Conservation (phyloP, 1,140 invertebrate genomes). For the Calosoma granatense region DNA sequence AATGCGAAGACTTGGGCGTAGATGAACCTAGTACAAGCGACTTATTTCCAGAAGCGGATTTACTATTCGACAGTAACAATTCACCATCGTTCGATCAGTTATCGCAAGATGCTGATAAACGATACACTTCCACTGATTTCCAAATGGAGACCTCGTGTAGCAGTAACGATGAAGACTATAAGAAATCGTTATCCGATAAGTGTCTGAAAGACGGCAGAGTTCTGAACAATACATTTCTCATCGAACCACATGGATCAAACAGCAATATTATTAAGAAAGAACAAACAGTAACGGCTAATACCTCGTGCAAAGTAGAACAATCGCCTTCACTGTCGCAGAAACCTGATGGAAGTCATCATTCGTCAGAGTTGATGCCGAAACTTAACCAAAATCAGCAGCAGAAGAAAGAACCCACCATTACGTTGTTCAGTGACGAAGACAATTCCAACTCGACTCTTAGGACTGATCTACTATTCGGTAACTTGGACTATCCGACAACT, state of each 20-base stretch:
- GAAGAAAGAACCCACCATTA: conserved; percentile 22
- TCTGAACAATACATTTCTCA: not conserved
- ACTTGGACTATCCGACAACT: conserved; percentile 24
- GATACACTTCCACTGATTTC: not conserved
- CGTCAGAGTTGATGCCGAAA: conserved; percentile 19
- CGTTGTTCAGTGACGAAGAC: conserved; percentile 32
- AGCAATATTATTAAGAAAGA: not conserved
- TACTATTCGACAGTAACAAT: conserved; percentile 48
- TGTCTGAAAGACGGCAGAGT: not conserved
- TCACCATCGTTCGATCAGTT: conserved; percentile 32
- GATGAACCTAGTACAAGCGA: conserved; percentile 67
- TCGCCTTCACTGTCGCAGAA: not conserved
- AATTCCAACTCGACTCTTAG: conserved; percentile 26
- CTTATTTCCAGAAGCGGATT: conserved; percentile 62
- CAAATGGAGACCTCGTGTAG: not conserved
- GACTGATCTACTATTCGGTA: conserved; percentile 28
- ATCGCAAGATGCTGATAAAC: conserved; percentile 27
- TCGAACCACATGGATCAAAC: not conserved
- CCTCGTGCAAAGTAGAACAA: not conserved
- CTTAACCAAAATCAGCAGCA: not conserved
- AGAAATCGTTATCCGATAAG: not conserved
- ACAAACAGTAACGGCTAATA: not conserved
- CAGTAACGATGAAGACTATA: not conserved
- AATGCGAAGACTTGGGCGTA: conserved; percentile 65
- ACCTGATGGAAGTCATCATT: not conserved